Evolutionary conservation across 2,113 vertebrate species (phyloP).

Genomic region (Azemiops feae): DNA sequence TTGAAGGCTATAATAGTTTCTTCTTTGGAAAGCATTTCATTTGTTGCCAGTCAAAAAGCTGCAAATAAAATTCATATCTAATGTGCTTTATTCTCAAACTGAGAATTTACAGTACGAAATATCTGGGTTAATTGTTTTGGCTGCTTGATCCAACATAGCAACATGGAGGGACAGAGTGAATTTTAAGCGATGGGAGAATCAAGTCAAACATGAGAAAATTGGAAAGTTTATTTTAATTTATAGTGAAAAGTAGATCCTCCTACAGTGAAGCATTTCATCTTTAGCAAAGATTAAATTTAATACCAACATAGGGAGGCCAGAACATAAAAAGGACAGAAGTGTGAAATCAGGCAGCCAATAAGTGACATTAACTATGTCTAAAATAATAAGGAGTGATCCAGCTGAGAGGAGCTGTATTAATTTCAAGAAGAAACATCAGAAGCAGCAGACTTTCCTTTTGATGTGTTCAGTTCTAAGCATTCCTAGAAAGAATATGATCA

Average conservation of each 20-base stretch:
- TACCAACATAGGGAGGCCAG: background rate
- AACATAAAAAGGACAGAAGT: background rate
- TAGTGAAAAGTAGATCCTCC: background rate
- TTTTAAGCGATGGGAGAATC: background rate
- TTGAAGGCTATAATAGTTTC: background rate
- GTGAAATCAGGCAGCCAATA: background rate
- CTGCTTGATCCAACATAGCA: fast-evolving
- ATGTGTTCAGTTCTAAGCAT: background rate
- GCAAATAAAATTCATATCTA: slow-evolving; percentile 22
- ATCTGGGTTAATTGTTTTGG: fast-evolving
- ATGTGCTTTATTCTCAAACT: fast-evolving
- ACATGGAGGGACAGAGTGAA: fast-evolving
- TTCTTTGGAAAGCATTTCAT: slow-evolving; percentile 34
- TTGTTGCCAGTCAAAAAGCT: slow-evolving; percentile 21
- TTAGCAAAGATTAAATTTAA: slow-evolving; percentile 1
- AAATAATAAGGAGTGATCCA: background rate
- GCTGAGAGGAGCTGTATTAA: background rate
- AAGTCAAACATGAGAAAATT: fast-evolving
- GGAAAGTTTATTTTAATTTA: background rate
- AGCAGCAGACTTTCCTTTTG: background rate
- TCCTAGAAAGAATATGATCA: background rate
- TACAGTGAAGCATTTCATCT: background rate
- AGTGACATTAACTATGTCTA: background rate
- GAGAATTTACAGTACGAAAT: fast-evolving
- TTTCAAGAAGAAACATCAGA: background rate